Conservation (phyloP, 2,797 vertebrate genomes). For the Pangasius mekongensis region DNA sequence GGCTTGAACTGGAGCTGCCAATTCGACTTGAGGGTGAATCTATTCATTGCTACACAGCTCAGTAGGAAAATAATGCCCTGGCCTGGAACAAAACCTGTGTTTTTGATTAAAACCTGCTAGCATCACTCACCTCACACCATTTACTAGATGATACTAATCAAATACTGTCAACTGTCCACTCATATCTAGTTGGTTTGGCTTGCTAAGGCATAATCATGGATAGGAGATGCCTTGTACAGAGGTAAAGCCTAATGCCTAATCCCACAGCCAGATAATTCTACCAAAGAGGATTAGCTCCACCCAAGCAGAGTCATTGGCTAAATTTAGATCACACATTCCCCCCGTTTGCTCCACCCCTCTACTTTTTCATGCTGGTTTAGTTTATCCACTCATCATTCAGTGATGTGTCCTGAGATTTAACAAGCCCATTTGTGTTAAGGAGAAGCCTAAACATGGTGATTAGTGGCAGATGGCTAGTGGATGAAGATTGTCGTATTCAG, state of each 20-base stretch:
- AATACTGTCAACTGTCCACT: constrained; percentile 38
- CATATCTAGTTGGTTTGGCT: constrained; percentile 64
- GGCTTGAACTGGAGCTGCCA: not conserved
- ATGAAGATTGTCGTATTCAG: not conserved
- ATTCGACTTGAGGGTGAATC: not conserved
- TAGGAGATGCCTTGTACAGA: constrained; percentile 75
- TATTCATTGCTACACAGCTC: not conserved
- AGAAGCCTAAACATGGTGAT: not conserved
- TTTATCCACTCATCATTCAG: constrained; percentile 36
- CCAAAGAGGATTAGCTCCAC: constrained; percentile 94
- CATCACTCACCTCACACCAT: not conserved
- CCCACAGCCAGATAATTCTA: constrained; percentile 83
- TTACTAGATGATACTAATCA: not conserved
- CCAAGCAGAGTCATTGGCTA: constrained; percentile 82
- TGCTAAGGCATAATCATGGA: constrained; percentile 72
- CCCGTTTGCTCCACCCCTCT: constrained; percentile 60
- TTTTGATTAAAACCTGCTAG: no score
- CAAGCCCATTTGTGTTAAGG: not conserved
- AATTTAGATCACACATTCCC: constrained; percentile 83
- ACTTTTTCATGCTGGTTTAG: constrained; percentile 53
- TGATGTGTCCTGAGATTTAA: constrained; percentile 32
- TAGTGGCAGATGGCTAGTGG: not conserved
- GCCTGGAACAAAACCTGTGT: not conserved
- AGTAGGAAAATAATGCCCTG: not conserved
- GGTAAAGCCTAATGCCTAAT: constrained; percentile 84